Evolutionary conservation across 2,113 vertebrate species (phyloP), one percentile per base, ranked within the genome.

Genomic region (Murina feae): DNA sequence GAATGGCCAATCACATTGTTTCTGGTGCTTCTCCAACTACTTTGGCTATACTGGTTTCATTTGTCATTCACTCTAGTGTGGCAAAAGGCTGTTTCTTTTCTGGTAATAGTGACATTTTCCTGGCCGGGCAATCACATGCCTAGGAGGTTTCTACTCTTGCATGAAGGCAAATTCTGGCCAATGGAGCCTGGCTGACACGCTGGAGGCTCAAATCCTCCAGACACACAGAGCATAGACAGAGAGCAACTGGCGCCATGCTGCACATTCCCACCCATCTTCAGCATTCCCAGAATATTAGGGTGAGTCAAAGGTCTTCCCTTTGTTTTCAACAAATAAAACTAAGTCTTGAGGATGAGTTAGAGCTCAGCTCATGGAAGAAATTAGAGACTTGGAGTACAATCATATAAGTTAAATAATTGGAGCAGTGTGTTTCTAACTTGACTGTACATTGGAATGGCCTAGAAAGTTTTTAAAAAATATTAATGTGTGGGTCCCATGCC

Each of bases 31-130:
- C 71, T 92, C 75, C 90, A 96, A 76, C 44, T 65, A 89, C 86
- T 86, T 69, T 83, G 85, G 74, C 74, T 92, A 96, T 96, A 96
- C 93, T 95, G 88, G 51, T 96, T 97, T 96, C 95, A 86, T 90
- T 97, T 96, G 96, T 86, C 96, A 95, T 72, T 95, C 91, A 84
- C 63, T 96, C 68, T 39, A 37, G 51, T 90, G 86, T 66, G 4
- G 25, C 71, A 85, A 82, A 96, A 96, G 89, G 93, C 97, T 97
- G 97, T 66, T 68, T 96, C 95, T 97, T 86, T 74, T 97, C 96
- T 97, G 90, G 96, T 89, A 81, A 86, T 86, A 69, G 93, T 96
- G 95, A 97, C 97, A 97, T 95, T 97, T 97, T 97, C 95, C 97
- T 97, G 97, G 97, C 97, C 90, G 76, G 0, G 60, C 2, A 63